Evolutionary conservation across 2,113 vertebrate genomes (phyloP), one percentile per base, ranked within the genome.

Genomic region (Tachuris rubrigastra): DNA sequence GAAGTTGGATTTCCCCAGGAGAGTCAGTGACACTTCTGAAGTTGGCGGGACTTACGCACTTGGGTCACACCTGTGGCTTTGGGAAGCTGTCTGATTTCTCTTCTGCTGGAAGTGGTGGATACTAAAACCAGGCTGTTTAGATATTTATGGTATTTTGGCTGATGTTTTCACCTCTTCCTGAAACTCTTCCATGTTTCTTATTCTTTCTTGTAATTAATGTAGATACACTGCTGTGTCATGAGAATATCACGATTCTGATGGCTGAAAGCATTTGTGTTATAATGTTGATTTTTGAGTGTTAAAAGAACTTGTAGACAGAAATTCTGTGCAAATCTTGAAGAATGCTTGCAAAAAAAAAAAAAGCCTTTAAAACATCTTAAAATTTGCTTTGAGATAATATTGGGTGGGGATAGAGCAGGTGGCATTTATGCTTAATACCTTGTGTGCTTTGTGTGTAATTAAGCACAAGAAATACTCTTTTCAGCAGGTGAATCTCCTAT

Each of bases 401-500:
- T 24, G 25, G 18, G 42, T 14, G 50, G 50, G 35, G 8, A 22
- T 84, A 88, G 85, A 53, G 25, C 1, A 6, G 68, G 22, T 92
- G 83, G 41, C 30, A 12, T 46, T 95, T 56, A 33, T 19, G 10
- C 31, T 92, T 7, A 9, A 53, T 85, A 19, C 31, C 25, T n/a
- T 42, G 23, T 46, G 53, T 41, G 37, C 44, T 90, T 89, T 89
- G 24, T 69, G n/a, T 95, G 87, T 97, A 55, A 98, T 97, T 98
- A 98, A 98, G 95, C 97, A 92, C 96, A 90, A 97, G 97, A 97
- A 98, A 97, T 98, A 84, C 95, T 98, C 85, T 98, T 96, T 97
- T 96, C 91, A 97, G 96, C 97, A 99, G 99, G 99, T 97, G 99
- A 99, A 98, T 98, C 99, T 97, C 98, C 99, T 95, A 99, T 98